phyloP scores from a whole-genome alignment of 2,113 vertebrate species.

The Todiramphus saurophagus region DNA sequence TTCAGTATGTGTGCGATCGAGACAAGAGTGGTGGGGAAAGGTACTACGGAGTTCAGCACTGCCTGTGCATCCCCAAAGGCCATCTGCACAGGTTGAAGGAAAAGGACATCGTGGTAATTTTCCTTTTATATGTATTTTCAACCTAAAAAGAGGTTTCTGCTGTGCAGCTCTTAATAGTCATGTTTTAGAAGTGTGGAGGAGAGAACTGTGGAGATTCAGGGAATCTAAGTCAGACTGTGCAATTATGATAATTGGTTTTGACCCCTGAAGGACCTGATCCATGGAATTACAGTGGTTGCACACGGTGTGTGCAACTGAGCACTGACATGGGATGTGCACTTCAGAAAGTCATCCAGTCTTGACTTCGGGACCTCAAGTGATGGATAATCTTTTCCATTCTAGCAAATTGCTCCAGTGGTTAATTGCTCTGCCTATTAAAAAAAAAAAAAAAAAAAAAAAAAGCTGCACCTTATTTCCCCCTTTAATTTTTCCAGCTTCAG shows the following conservation, averaged over 20 bases:
- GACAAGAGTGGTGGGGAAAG: background rate
- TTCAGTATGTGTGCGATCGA: accelerated
- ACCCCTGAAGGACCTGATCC: constrained; percentile 26
- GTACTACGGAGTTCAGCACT: accelerated
- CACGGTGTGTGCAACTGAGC: background rate
- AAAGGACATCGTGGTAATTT: background rate
- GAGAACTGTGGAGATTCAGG: background rate
- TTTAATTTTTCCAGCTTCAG: constrained; percentile 34
- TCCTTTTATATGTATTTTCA: background rate
- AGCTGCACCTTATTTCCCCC: background rate
- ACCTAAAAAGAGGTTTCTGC: background rate
- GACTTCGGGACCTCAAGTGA: constrained; percentile 5
- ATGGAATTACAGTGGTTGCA: background rate
- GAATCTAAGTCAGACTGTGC: constrained; percentile 18
- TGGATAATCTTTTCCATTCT: constrained; percentile 48
- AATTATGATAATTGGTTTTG: constrained; percentile 58
- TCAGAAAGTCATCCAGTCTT: constrained; percentile 24
- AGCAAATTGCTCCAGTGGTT: constrained; percentile 51
- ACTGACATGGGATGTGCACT: background rate
- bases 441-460: background rate
- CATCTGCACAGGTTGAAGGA: background rate
- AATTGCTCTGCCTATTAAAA: constrained; percentile 32
- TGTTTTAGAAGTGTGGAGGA: background rate
- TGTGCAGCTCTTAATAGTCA: background rate
- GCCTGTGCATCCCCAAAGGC: background rate